Percentiles rank a stretch among this genome's conserved stretches.
Conservation (phyloP, 2,797 vertebrate genomes). For the Galago senegalensis region DNA sequence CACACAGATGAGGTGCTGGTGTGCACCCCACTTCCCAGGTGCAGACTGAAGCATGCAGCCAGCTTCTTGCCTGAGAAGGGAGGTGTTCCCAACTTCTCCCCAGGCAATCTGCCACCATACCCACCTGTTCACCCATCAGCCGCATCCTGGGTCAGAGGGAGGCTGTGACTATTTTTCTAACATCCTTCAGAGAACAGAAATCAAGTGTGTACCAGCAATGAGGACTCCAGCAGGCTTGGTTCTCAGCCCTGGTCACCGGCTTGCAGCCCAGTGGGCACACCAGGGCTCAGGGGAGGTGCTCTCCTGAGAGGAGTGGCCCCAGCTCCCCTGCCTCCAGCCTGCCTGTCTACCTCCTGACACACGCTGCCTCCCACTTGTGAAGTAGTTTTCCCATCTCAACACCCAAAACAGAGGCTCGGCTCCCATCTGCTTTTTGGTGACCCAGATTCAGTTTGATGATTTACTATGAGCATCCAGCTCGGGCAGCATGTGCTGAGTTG, state of each 20-base stretch:
- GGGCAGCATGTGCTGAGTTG: background rate
- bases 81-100: rapidly evolving
- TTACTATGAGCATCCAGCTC: rapidly evolving
- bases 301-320: rapidly evolving
- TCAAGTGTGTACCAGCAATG: rapidly evolving
- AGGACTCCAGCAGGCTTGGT: rapidly evolving
- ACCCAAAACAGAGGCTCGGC: background rate
- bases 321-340: background rate
- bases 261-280: background rate
- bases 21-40: rapidly evolving
- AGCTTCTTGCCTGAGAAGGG: rapidly evolving
- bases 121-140: rapidly evolving
- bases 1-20: background rate
- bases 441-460: background rate
- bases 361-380: rapidly evolving
- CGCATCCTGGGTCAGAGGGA: rapidly evolving
- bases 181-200: background rate
- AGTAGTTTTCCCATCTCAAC: background rate
- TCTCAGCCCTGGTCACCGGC: no score
- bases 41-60: background rate
- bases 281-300: no score
- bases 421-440: rapidly evolving
- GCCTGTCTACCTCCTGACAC: background rate
- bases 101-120: no score
- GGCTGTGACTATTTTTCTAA: rapidly evolving